Conservation (phyloP, 23 tunicate genomes). For the Styela clava region DNA sequence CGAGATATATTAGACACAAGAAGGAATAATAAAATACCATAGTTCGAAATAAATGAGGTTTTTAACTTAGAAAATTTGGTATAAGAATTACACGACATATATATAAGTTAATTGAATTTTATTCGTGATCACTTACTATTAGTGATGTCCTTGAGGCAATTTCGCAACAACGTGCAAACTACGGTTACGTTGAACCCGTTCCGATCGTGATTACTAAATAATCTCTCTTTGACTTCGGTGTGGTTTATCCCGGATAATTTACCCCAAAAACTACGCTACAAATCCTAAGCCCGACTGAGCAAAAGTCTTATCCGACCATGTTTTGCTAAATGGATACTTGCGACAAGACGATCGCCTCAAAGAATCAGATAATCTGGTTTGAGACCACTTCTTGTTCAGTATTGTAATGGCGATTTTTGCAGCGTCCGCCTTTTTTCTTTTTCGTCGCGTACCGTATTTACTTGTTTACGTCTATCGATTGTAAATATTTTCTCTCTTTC, state of each 20-base stretch:
- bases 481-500: slow-evolving; percentile 26
- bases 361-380: slow-evolving; percentile 31
- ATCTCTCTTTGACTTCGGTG: neutral
- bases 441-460: neutral
- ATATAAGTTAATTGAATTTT: too few species aligned
- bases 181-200: neutral
- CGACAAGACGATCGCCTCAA: slow-evolving; percentile 30
- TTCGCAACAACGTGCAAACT: too few species aligned
- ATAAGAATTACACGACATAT: too few species aligned
- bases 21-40: too few species aligned
- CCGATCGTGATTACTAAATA: neutral
- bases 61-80: too few species aligned
- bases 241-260: neutral
- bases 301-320: neutral
- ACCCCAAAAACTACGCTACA: neutral
- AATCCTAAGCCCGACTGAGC: neutral
- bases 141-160: too few species aligned
- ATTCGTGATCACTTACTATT: too few species aligned
- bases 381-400: slow-evolving; percentile 33
- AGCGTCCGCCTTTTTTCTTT: neutral
- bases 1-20: too few species aligned
- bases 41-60: too few species aligned
- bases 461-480: neutral
- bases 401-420: slow-evolving; percentile 25
- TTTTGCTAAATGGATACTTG: slow-evolving; percentile 8